Conservation (phyloP, 2,113 vertebrate genomes). For the Eclectus roratus region DNA sequence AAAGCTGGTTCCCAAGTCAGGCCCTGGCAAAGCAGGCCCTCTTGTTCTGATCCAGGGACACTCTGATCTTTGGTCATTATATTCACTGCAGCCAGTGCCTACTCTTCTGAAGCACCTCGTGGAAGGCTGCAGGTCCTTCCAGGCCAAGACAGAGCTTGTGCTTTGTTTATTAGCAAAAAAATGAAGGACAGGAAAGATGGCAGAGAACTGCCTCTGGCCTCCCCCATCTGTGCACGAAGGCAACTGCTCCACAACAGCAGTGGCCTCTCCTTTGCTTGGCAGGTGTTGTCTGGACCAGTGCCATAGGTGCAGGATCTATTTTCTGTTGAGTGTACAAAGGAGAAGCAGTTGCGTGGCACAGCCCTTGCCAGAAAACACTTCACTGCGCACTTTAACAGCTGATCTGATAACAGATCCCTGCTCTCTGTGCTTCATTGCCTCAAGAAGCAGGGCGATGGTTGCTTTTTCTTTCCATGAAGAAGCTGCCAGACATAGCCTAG, state of each 20-base stretch:
- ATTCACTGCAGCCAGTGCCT: background rate
- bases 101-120: background rate
- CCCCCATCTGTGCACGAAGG: background rate
- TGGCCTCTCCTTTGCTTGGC: background rate
- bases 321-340: background rate
- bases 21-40: background rate
- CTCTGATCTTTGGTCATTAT: background rate
- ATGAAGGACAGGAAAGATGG: background rate
- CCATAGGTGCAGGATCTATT: background rate
- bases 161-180: background rate
- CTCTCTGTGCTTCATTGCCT: background rate
- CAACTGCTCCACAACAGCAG: background rate
- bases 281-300: constrained; percentile 1
- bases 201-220: background rate
- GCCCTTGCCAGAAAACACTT: background rate
- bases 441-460: background rate
- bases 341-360: background rate
- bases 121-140: background rate
- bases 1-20: background rate
- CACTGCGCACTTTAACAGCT: background rate
- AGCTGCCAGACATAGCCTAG: background rate
- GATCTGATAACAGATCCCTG: background rate
- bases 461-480: background rate
- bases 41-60: background rate
- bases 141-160: background rate